A percentile compares a stretch with the other conserved stretches of the same genome.
Conservation (phyloP, 1,140 invertebrate genomes). For the Lutraria rhynchaena region DNA sequence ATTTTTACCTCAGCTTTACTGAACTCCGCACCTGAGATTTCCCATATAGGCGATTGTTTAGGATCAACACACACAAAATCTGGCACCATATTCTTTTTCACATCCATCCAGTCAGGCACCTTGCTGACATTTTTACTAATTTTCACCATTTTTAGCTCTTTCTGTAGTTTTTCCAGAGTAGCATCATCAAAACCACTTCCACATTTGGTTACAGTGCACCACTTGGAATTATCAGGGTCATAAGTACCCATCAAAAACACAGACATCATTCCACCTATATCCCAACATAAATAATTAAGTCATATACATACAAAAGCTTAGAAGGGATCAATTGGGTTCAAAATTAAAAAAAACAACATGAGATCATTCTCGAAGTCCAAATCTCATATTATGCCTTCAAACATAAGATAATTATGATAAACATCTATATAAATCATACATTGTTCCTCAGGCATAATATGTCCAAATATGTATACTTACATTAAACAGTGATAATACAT, state of each 20-base stretch:
- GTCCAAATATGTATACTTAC: too few relatives aligned
- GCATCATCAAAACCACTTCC: conserved; percentile 93
- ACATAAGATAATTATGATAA: too few relatives aligned
- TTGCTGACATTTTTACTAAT: conserved; percentile 86
- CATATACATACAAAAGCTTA: too few relatives aligned
- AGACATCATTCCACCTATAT: conserved; percentile 92
- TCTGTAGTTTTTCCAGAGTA: conserved; percentile 90
- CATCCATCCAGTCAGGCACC: conserved; percentile 90
- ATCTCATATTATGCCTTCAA: too few relatives aligned
- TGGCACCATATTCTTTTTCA: conserved; percentile 92
- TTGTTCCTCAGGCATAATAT: too few relatives aligned
- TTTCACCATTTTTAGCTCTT: conserved; percentile 90
- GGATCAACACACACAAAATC: conserved; percentile 94
- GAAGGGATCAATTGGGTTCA: too few relatives aligned
- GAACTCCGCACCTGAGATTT: conserved; percentile 96
- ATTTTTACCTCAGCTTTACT: conserved; percentile 89
- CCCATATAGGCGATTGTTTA: conserved; percentile 94
- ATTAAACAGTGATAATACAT: too few relatives aligned
- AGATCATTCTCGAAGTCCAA: too few relatives aligned
- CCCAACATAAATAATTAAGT: too few relatives aligned
- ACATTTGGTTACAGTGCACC: conserved; percentile 92
- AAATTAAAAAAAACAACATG: too few relatives aligned
- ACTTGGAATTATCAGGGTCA: conserved; percentile 86
- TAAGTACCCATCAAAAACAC: conserved; percentile 96
- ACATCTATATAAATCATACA: too few relatives aligned